phyloP scores from a whole-genome alignment of 2,797 vertebrate genomes.

The Neoniphon sammara region DNA sequence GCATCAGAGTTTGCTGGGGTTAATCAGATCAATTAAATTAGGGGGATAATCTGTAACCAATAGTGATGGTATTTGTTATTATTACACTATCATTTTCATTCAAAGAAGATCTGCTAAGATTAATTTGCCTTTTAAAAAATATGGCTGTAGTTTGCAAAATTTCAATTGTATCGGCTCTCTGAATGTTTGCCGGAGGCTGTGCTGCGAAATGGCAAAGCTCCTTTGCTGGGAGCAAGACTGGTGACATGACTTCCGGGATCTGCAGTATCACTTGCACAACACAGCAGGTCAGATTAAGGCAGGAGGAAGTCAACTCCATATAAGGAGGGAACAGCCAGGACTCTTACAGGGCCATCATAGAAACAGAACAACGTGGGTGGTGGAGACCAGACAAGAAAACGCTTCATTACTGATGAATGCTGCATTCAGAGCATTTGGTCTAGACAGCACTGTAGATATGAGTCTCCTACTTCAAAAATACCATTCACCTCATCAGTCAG shows the following conservation, averaged over 20 bases:
- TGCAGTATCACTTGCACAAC: conserved; percentile 19
- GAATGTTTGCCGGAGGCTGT: not conserved
- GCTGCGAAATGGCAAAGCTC: not conserved
- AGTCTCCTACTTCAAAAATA: no score
- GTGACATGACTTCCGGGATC: conserved; percentile 16
- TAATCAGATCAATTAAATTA: not conserved
- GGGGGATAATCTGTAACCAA: not conserved
- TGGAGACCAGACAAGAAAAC: not conserved
- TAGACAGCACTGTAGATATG: no score
- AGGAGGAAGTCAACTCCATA: conserved; percentile 41
- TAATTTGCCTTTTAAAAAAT: not conserved
- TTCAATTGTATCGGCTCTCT: not conserved
- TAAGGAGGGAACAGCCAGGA: conserved; percentile 14
- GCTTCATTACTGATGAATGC: no score
- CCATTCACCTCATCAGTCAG: no score
- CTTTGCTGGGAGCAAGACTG: not conserved
- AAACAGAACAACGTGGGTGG: not conserved
- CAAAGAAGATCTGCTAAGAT: not conserved
- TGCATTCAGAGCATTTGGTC: no score
- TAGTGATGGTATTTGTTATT: not conserved
- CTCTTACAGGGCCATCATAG: not conserved
- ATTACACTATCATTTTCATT: not conserved
- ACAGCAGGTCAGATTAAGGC: conserved; percentile 42
- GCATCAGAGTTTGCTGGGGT: not conserved
- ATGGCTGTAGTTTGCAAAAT: not conserved